phyloP scores from a whole-genome alignment of 2,113 vertebrate species.

The Larimichthys polyactis region DNA sequence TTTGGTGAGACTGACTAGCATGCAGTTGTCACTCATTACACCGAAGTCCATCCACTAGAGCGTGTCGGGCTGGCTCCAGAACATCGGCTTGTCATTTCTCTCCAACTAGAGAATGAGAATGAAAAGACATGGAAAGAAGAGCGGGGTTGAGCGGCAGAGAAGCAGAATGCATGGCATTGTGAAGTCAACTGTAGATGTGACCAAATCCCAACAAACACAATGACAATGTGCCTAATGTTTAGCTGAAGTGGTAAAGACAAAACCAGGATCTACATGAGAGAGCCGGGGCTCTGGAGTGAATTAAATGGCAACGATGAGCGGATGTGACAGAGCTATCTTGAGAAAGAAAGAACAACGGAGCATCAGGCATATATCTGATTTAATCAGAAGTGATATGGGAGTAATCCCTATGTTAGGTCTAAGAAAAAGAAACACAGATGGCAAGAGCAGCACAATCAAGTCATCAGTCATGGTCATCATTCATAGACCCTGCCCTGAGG shows the following conservation, averaged over 20 bases:
- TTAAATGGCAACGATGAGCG: slow-evolving; percentile 63
- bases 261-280: slow-evolving; percentile 30
- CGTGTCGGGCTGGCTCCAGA: slow-evolving; percentile 31
- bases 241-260: slow-evolving; percentile 46
- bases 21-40: slow-evolving; percentile 64
- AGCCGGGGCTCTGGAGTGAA: slow-evolving; percentile 37
- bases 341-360: slow-evolving; percentile 47
- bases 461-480: slow-evolving; percentile 62
- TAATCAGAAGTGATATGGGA: slow-evolving; percentile 66
- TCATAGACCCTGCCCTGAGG: slow-evolving; percentile 51
- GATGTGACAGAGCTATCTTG: slow-evolving; percentile 61
- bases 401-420: slow-evolving; percentile 48
- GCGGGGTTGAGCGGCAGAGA: not conserved
- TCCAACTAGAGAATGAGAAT: slow-evolving; percentile 22
- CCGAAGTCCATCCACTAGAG: slow-evolving; percentile 37
- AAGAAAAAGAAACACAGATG: slow-evolving; percentile 56
- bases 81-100: slow-evolving; percentile 52
- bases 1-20: slow-evolving; percentile 47
- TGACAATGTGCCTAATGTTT: slow-evolving; percentile 34
- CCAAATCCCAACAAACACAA: slow-evolving; percentile 31
- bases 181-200: slow-evolving; percentile 36
- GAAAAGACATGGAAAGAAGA: not conserved
- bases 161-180: slow-evolving; percentile 16
- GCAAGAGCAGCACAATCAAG: slow-evolving; percentile 53
- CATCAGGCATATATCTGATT: slow-evolving; percentile 62